Conservation (phyloP, 2,797 vertebrate species). For the Emys orbicularis region DNA sequence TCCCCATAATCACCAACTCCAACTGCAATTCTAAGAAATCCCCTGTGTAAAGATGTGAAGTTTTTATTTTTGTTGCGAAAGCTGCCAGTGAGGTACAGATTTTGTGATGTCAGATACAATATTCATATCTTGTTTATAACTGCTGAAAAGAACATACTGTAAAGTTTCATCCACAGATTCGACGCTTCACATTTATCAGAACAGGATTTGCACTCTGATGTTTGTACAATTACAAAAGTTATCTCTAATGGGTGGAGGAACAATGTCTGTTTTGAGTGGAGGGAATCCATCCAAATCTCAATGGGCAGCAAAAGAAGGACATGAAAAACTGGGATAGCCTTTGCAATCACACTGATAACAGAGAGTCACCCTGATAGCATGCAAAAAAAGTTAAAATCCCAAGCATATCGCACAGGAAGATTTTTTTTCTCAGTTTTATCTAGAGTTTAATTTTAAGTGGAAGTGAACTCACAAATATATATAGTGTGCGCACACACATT, state of each 20-base stretch:
- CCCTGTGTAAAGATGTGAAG: constrained; percentile 6
- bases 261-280: constrained; percentile 48
- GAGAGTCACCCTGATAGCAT: constrained; percentile 32
- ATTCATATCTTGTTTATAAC: constrained; percentile 44
- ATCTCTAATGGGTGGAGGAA: constrained; percentile 53
- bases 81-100: constrained; percentile 24
- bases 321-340: constrained; percentile 39
- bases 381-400: not conserved
- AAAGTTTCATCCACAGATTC: constrained; percentile 60
- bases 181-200: constrained; percentile 59
- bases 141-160: constrained; percentile 51
- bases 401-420: not conserved
- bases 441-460: not conserved
- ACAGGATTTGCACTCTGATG: constrained; percentile 47
- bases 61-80: constrained; percentile 60
- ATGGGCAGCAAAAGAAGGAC: constrained; percentile 30
- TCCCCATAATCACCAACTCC: constrained; percentile 41
- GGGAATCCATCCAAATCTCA: constrained; percentile 41
- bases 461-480: not conserved
- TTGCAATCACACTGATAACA: constrained; percentile 23
- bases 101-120: constrained; percentile 46
- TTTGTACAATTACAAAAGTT: constrained; percentile 38
- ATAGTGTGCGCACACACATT: fast-evolving
- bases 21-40: constrained; percentile 48
- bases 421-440: not conserved